These are phyloP conservation scores for Pionites leucogaster DNA, from an alignment of 2,113 vertebrate species.

Conservation along the genomic window DNA sequence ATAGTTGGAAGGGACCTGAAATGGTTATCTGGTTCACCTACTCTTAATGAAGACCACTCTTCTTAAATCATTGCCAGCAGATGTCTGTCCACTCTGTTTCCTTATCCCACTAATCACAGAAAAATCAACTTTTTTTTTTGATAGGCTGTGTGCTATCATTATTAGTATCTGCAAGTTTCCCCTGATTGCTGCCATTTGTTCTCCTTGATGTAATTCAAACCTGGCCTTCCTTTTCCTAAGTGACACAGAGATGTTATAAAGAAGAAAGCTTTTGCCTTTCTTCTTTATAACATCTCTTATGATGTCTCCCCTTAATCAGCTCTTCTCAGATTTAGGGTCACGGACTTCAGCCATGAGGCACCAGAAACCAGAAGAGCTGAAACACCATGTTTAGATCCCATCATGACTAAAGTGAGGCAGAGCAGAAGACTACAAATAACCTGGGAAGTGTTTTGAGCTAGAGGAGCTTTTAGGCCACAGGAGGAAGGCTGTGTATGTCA, in stretches of 20 bases:
- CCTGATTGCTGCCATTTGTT: not conserved
- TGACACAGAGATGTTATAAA: not conserved
- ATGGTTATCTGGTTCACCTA: not conserved
- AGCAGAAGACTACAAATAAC: not conserved
- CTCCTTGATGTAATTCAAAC: not conserved
- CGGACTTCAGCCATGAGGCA: not conserved
- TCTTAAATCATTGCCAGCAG: not conserved
- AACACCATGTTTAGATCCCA: not conserved
- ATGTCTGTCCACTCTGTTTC: not conserved
- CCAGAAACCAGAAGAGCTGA: not conserved
- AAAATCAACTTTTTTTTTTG: not conserved
- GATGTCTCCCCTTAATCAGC: not conserved
- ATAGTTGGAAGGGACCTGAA: not conserved
- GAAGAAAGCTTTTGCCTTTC: not conserved
- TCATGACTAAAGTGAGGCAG: not conserved
- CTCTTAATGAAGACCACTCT: not conserved
- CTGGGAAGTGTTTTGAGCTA: not conserved
- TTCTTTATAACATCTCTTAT: not conserved
- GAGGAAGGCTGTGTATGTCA: accelerated
- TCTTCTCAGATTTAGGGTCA: not conserved
- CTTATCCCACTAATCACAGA: not conserved
- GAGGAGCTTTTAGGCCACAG: not conserved
- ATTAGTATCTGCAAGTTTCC: not conserved
- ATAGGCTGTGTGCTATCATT: not conserved
- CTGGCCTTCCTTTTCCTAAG: not conserved